phyloP scores from a whole-genome alignment of 1,140 invertebrate species.

The Macrosteles quadrilineatus region DNA sequence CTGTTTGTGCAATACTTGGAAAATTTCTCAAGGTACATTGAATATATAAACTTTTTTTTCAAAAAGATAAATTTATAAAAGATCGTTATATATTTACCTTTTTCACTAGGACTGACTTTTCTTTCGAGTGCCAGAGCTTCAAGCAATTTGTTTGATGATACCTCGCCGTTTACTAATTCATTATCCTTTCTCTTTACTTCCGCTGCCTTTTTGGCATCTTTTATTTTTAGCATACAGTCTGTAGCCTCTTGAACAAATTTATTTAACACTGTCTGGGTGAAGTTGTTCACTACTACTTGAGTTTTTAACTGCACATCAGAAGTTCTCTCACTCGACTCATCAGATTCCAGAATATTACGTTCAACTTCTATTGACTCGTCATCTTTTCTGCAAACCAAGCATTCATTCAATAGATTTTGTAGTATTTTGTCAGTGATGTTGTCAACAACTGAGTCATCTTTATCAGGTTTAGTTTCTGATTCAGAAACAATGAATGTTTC shows the following conservation, averaged over 20 bases:
- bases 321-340: no score
- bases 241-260: conserved; percentile 37
- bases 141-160: background rate
- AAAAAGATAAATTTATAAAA: no score
- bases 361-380: no score
- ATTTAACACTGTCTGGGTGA: conserved; percentile 30
- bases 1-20: no score
- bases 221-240: conserved; percentile 31
- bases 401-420: conserved; percentile 24
- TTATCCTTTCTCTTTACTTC: background rate
- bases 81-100: no score
- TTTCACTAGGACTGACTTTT: background rate
- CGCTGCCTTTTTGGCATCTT: background rate
- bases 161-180: background rate
- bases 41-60: no score
- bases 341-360: no score
- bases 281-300: background rate
- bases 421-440: conserved; percentile 33
- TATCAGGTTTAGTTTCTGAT: conserved; percentile 2
- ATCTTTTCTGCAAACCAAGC: background rate
- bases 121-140: conserved; percentile 1
- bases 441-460: conserved; percentile 21
- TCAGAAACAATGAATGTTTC: background rate
- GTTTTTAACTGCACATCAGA: no score
- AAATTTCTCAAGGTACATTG: no score